phyloP scores from a whole-genome alignment of 2,113 vertebrate genomes.

The Gallinago media region DNA sequence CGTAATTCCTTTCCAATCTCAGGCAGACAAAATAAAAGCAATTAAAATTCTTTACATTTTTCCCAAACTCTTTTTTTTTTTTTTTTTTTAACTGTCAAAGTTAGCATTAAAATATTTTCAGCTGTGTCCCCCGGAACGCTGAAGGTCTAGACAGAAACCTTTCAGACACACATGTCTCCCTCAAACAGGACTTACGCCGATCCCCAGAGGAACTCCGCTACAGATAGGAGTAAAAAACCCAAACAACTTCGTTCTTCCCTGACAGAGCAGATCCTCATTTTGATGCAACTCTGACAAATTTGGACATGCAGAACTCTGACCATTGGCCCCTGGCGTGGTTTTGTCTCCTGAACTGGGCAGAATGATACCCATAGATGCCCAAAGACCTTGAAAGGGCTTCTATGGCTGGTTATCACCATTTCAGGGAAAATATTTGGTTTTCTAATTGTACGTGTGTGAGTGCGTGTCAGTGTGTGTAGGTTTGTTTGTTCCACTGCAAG shows the following conservation, averaged over 20 bases:
- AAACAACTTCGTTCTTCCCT: neutral
- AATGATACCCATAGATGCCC: neutral
- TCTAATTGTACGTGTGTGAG: neutral
- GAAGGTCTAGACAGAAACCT: neutral
- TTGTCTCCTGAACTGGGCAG: neutral
- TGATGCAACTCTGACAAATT: neutral
- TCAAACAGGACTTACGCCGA: neutral
- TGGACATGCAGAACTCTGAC: neutral
- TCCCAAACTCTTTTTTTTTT: neutral
- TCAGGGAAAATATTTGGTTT: neutral
- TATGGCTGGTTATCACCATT: neutral
- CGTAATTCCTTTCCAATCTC: neutral
- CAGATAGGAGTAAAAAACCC: neutral
- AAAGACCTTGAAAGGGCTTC: neutral
- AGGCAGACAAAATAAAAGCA: neutral
- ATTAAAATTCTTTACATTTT: slow-evolving; percentile 39
- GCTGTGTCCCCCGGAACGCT: neutral
- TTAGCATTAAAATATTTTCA: neutral
- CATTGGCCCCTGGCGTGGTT: fast-evolving
- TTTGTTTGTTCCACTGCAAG: neutral
- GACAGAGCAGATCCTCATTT: neutral
- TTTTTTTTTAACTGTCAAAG: neutral
- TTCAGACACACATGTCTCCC: neutral
- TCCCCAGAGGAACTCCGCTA: neutral
- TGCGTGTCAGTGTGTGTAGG: no score